phyloP scores from a whole-genome alignment of 2,797 vertebrate genomes.

The Valencia hispanica region DNA sequence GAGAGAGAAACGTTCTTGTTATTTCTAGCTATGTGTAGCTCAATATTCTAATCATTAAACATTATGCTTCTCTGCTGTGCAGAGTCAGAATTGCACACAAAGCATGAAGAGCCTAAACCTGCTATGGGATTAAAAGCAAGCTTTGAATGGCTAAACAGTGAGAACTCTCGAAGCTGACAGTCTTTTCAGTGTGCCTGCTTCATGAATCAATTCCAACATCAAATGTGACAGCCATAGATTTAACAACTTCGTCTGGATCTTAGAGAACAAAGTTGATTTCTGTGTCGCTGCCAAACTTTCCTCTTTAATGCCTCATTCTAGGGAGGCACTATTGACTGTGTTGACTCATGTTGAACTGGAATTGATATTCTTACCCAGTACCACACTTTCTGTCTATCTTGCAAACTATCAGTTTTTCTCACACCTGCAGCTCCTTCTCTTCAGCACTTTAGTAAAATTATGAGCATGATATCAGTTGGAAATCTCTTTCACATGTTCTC shows the following conservation, averaged over 20 bases:
- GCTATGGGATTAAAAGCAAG: conserved; percentile 77
- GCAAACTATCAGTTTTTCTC: conserved; percentile 60
- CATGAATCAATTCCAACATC: conserved; percentile 79
- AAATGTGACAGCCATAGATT: conserved; percentile 79
- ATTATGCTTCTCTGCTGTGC: conserved; percentile 69
- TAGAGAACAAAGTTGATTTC: conserved; percentile 63
- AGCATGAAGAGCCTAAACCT: conserved; percentile 74
- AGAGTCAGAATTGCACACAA: conserved; percentile 73
- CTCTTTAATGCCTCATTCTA: conserved; percentile 34
- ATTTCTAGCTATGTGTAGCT: conserved; percentile 72
- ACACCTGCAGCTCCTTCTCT: conserved; percentile 48
- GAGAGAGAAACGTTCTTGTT: conserved; percentile 64
- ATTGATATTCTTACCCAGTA: conserved; percentile 56
- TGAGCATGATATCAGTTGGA: conserved; percentile 69
- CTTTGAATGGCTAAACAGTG: conserved; percentile 81
- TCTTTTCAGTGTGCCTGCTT: conserved; percentile 66
- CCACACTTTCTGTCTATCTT: conserved; percentile 47
- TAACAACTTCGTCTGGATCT: conserved; percentile 56
- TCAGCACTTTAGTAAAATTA: conserved; percentile 61
- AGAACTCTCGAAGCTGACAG: conserved; percentile 71
- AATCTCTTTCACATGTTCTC: conserved; percentile 67
- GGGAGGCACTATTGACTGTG: conserved; percentile 49
- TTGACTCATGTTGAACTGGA: conserved; percentile 47
- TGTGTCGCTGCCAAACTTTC: conserved; percentile 47
- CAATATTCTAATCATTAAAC: conserved; percentile 78